A percentile compares a stretch with the other conserved stretches of the same genome.
phyloP scores from a whole-genome alignment of 2,888 invertebrate species.

The Colletes collaris region DNA sequence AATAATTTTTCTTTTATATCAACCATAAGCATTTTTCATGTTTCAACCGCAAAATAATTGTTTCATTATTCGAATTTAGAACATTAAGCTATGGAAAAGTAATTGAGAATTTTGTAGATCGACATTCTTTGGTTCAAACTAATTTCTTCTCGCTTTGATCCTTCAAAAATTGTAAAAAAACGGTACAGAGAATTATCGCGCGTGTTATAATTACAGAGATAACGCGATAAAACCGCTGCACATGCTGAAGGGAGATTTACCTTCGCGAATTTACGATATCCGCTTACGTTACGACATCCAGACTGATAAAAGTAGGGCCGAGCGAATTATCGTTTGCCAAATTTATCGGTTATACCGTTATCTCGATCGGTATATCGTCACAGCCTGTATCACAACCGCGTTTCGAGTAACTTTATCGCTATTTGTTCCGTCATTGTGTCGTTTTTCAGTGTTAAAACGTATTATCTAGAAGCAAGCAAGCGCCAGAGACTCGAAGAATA shows the following conservation, averaged over 20 bases:
- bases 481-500: too few relatives aligned
- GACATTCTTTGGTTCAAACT: too few relatives aligned
- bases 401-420: conserved; percentile 5
- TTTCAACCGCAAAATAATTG: too few relatives aligned
- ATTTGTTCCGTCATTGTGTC: background rate
- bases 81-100: too few relatives aligned
- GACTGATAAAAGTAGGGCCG: conserved; percentile 74
- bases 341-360: conserved; percentile 72
- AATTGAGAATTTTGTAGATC: too few relatives aligned
- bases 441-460: too few relatives aligned
- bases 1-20: too few relatives aligned
- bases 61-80: too few relatives aligned
- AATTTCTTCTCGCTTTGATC: too few relatives aligned
- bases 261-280: conserved; percentile 73
- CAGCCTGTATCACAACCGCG: conserved; percentile 38
- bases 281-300: conserved; percentile 67
- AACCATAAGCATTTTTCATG: too few relatives aligned
- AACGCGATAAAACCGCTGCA: conserved; percentile 46
- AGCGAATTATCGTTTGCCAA: conserved; percentile 71
- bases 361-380: conserved; percentile 65
- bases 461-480: too few relatives aligned
- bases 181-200: conserved; percentile 8
- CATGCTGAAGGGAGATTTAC: conserved; percentile 66
- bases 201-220: conserved; percentile 50
- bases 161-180: too few relatives aligned